These are phyloP conservation scores for Andrena fulva DNA, from an alignment of 2,888 invertebrate species.

Conservation along the genomic window DNA sequence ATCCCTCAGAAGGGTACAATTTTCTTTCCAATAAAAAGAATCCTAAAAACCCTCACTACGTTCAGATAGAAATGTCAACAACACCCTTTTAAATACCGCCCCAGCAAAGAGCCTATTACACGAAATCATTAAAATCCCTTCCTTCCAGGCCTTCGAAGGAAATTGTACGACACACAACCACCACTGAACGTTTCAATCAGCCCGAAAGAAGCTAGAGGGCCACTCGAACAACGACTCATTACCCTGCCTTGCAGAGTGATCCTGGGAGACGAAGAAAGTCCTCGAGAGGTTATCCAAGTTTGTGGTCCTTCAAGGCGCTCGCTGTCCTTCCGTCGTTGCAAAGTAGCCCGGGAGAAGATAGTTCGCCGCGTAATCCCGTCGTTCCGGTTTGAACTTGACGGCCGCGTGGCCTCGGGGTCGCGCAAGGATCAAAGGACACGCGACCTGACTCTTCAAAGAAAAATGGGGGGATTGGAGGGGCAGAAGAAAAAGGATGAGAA, in stretches of 20 bases:
- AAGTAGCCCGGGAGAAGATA: constrained; percentile 38
- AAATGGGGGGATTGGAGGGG: constrained; percentile 12
- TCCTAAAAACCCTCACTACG: too few relatives aligned
- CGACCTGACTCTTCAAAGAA: constrained; percentile 39
- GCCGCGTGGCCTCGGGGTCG: constrained; percentile 45
- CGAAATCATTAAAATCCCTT: background rate
- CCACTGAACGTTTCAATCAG: constrained; percentile 6
- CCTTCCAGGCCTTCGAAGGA: background rate
- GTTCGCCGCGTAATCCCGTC: constrained; percentile 42
- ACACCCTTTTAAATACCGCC: too few relatives aligned
- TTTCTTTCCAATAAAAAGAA: too few relatives aligned
- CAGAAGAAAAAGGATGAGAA: background rate
- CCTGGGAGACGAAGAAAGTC: constrained; percentile 19
- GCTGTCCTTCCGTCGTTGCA: constrained; percentile 13
- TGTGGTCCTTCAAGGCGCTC: constrained; percentile 15
- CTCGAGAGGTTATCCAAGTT: constrained; percentile 39
- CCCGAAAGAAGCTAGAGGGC: constrained; percentile 7
- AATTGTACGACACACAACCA: background rate
- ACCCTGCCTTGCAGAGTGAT: constrained; percentile 7
- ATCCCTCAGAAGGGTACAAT: too few relatives aligned
- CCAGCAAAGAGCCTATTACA: background rate
- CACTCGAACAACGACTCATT: constrained; percentile 29
- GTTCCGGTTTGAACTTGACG: constrained; percentile 64
- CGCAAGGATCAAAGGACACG: constrained; percentile 63
- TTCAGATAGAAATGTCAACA: too few relatives aligned